These are phyloP conservation scores for Silurus aristotelis DNA, from an alignment of 2,797 vertebrate genomes.

Conservation along the genomic window DNA sequence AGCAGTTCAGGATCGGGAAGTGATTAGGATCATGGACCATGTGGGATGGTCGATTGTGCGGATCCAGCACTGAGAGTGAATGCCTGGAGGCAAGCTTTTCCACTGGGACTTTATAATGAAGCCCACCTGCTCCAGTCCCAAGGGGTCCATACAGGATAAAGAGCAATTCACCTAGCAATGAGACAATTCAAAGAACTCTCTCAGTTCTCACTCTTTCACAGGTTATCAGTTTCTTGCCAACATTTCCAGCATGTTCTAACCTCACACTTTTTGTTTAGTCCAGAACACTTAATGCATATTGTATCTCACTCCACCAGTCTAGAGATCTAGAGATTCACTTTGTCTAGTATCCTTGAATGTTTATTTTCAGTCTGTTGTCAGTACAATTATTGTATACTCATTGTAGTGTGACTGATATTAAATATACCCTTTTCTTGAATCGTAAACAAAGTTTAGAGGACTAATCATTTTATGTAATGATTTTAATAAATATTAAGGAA, in stretches of 20 bases:
- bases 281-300: neutral
- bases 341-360: neutral
- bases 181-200: neutral
- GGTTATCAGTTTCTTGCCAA: neutral
- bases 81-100: neutral
- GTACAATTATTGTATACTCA: neutral
- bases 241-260: neutral
- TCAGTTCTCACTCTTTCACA: neutral
- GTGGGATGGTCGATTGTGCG: neutral
- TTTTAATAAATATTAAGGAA: neutral
- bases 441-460: neutral
- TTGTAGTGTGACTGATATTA: neutral
- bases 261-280: neutral
- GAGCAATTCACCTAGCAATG: neutral
- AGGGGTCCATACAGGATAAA: neutral
- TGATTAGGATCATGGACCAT: neutral
- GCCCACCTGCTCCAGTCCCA: neutral
- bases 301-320: neutral
- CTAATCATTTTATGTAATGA: neutral
- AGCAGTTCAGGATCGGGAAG: neutral
- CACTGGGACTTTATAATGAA: neutral
- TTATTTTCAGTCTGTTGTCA: neutral
- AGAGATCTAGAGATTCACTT: neutral
- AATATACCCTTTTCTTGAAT: neutral
- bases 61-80: neutral